Conservation (phyloP, 2,797 vertebrate genomes). For the Falco biarmicus region DNA sequence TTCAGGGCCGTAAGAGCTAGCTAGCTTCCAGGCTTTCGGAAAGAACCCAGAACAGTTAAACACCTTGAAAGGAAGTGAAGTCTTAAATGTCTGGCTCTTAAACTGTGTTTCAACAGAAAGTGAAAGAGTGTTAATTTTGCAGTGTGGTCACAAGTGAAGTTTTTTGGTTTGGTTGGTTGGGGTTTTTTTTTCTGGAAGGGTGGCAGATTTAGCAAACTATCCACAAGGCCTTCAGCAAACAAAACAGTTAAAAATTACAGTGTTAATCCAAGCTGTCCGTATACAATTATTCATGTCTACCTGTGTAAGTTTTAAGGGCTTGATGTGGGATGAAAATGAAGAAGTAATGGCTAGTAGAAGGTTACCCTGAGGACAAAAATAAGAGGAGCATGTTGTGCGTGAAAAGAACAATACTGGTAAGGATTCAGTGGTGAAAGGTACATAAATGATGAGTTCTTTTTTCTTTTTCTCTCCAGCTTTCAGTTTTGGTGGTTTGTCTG, state of each 20-base stretch:
- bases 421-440: neutral
- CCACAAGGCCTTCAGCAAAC: neutral
- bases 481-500: neutral
- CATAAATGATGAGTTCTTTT: fast-evolving
- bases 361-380: neutral
- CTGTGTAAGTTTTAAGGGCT: neutral
- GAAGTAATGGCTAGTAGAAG: neutral
- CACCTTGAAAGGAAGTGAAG: neutral
- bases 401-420: neutral
- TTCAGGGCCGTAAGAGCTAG: neutral
- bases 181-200: neutral
- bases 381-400: neutral
- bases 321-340: neutral
- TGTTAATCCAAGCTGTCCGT: neutral
- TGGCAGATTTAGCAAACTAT: neutral
- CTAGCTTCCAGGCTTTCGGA: neutral
- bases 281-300: neutral
- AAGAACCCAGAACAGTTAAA: neutral
- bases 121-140: neutral
- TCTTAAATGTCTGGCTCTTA: neutral
- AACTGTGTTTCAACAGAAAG: neutral
- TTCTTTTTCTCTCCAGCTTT: neutral
- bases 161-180: neutral
- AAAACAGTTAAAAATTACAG: neutral
- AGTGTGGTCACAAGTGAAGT: neutral